Conservation (phyloP, 1,140 invertebrate genomes). For the Pemphigus obesinymphae region DNA sequence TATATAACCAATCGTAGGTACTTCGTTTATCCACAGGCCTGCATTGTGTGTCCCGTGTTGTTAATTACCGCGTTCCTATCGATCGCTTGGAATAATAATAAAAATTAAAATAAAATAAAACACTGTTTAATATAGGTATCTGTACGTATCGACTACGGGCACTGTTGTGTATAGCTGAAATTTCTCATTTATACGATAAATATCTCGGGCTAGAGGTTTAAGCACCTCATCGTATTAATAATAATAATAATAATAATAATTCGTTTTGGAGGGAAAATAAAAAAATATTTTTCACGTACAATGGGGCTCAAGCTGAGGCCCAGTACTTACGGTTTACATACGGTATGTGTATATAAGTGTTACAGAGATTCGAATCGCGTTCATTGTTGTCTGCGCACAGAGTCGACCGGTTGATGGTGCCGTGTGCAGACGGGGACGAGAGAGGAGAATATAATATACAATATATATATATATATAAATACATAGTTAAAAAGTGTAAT, state of each 20-base stretch:
- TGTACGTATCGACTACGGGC: background rate
- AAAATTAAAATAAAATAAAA: too few relatives aligned
- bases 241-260: background rate
- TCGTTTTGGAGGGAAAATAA: constrained; percentile 17
- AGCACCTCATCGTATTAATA: background rate
- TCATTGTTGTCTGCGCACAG: constrained; percentile 19
- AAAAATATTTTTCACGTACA: background rate
- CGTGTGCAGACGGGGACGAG: background rate
- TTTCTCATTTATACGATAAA: constrained; percentile 24
- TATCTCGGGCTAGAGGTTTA: background rate
- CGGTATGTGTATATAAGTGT: background rate
- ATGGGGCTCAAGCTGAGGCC: constrained; percentile 22
- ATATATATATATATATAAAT: too few relatives aligned
- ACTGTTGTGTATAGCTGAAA: background rate
- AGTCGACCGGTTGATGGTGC: background rate
- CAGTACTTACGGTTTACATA: background rate
- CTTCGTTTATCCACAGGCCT: background rate
- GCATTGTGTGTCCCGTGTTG: background rate
- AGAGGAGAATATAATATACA: background rate
- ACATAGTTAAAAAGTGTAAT: constrained; percentile 1
- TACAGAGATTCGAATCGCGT: constrained; percentile 22
- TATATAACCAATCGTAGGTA: background rate
- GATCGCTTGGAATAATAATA: background rate
- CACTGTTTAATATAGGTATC: too few relatives aligned
- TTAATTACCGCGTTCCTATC: constrained; percentile 12